phyloP scores from a whole-genome alignment of 2,797 vertebrate species.

The Sebastes steindachneri region DNA sequence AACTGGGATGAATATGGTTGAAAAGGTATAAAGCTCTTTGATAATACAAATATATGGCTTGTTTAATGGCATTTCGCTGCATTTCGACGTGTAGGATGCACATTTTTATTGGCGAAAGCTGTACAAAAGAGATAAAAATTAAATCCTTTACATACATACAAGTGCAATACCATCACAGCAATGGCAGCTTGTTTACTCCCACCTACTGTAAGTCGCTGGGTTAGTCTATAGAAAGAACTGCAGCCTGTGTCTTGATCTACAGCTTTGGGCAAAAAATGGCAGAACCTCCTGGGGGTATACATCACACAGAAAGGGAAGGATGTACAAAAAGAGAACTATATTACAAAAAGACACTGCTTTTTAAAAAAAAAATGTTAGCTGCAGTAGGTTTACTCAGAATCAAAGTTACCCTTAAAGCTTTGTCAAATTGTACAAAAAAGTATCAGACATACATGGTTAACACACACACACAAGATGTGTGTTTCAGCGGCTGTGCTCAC shows the following conservation, averaged over 20 bases:
- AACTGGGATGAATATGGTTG: not conserved
- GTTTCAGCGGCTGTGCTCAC: constrained; percentile 76
- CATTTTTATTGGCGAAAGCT: not conserved
- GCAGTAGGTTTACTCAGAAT: not conserved
- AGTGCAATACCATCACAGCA: constrained; percentile 13
- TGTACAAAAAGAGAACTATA: not conserved
- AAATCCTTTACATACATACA: constrained; percentile 2
- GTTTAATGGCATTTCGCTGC: not conserved
- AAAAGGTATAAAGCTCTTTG: not conserved
- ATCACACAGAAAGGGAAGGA: not conserved
- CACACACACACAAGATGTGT: not conserved
- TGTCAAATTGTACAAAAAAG: not conserved
- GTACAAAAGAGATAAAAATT: not conserved
- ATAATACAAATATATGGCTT: not conserved
- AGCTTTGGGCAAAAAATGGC: not conserved
- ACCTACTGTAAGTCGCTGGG: not conserved
- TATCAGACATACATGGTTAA: not conserved
- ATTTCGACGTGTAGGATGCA: not conserved
- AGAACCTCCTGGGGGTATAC: not conserved
- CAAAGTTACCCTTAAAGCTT: not conserved
- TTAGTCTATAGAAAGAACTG: not conserved
- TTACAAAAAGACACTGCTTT: not conserved
- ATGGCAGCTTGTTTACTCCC: constrained; percentile 18
- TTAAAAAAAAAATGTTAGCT: not conserved
- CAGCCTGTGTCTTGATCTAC: not conserved